These are phyloP conservation scores for Hemithea aestivaria DNA, from an alignment of 2,888 invertebrate species.

Conservation along the genomic window DNA sequence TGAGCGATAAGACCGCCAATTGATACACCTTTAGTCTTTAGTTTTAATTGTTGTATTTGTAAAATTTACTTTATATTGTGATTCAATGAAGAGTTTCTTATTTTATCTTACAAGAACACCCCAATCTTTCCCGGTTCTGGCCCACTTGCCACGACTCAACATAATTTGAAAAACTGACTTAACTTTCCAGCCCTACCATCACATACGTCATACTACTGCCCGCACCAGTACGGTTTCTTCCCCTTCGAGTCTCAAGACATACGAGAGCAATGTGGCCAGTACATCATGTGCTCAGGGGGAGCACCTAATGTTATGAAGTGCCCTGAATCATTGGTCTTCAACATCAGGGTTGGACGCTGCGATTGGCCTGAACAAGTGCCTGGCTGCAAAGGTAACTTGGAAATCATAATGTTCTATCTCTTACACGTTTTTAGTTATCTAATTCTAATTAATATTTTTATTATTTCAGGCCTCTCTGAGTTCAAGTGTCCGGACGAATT, in stretches of 20 bases:
- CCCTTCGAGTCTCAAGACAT: constrained; percentile 40
- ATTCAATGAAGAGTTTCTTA: no score
- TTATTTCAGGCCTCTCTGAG: no score
- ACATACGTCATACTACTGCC: constrained; percentile 84
- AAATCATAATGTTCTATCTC: constrained; percentile 1
- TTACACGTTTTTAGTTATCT: not conserved
- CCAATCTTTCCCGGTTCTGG: no score
- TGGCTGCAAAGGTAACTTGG: constrained; percentile 80
- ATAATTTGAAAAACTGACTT: not conserved
- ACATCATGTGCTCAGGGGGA: constrained; percentile 88
- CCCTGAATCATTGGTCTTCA: constrained; percentile 88
- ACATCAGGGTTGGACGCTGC: constrained; percentile 82
- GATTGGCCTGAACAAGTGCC: constrained; percentile 91
- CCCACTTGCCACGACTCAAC: not conserved
- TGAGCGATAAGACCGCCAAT: no score
- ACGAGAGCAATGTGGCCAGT: constrained; percentile 82
- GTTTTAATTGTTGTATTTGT: no score
- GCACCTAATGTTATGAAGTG: constrained; percentile 80
- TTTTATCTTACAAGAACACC: no score
- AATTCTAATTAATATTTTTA: no score
- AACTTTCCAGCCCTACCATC: constrained; percentile 78
- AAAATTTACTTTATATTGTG: no score
- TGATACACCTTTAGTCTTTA: no score
- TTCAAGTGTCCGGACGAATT: no score
- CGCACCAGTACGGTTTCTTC: constrained; percentile 89